A percentile compares a stretch with the other conserved stretches of the same genome.
These are phyloP conservation scores for Anniella stebbinsi DNA, from an alignment of 2,797 vertebrate genomes.

Conservation along the genomic window DNA sequence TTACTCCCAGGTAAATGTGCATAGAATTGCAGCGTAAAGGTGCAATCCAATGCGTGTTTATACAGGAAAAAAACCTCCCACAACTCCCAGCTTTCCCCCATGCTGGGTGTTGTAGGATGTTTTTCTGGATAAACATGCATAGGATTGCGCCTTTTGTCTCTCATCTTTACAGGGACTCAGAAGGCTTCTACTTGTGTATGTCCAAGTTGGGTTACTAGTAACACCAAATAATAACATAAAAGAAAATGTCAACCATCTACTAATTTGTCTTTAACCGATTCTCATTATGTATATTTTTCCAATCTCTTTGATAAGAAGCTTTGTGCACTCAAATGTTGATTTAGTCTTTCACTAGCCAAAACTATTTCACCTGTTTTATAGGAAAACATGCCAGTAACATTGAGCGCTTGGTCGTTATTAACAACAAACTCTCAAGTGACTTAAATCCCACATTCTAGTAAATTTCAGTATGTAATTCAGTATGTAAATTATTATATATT, in stretches of 20 bases:
- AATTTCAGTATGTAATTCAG: constrained; percentile 2
- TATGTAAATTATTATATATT: no score
- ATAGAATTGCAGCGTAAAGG: not conserved
- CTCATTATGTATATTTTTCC: not conserved
- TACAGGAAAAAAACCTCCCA: no score
- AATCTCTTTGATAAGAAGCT: not conserved
- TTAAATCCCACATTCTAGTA: not conserved
- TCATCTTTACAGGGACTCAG: not conserved
- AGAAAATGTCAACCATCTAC: not conserved
- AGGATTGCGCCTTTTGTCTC: not conserved
- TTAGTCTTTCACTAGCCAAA: not conserved
- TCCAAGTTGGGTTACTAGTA: not conserved
- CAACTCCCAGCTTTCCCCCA: no score
- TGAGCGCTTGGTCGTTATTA: not conserved
- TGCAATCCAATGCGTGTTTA: no score
- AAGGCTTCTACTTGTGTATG: not conserved
- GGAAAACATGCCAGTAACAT: not conserved
- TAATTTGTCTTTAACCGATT: not conserved
- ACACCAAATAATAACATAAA: not conserved
- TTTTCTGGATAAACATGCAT: no score
- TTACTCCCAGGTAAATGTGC: not conserved
- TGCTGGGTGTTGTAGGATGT: no score
- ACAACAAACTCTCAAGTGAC: not conserved
- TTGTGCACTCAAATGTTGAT: not conserved
- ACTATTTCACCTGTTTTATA: not conserved